A percentile compares a stretch with the other conserved stretches of the same genome.
Conservation (phyloP, 1,140 invertebrate genomes). For the Tribolium castaneum region DNA sequence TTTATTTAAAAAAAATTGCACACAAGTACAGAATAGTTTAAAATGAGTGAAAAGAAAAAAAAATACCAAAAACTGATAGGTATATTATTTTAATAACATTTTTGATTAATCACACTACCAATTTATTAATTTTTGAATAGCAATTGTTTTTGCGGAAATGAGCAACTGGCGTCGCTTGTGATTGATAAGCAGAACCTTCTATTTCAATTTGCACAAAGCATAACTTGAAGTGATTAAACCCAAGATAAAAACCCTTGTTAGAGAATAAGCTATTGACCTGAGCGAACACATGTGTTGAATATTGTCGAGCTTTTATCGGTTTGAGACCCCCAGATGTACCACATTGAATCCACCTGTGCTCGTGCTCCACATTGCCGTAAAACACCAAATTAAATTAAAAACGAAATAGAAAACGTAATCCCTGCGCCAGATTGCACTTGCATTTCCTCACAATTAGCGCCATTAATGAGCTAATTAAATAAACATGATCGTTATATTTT, state of each 20-base stretch:
- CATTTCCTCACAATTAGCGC: constrained; percentile 11
- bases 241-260: not conserved
- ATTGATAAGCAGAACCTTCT: too few species aligned
- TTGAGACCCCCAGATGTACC: not conserved
- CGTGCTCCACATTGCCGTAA: not conserved
- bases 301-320: not conserved
- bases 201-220: too few species aligned
- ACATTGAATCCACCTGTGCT: not conserved
- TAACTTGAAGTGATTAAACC: not conserved
- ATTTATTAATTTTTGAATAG: too few species aligned
- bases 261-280: not conserved
- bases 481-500: constrained; percentile 19
- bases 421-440: not conserved
- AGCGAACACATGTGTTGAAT: not conserved
- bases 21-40: too few species aligned
- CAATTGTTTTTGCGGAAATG: too few species aligned
- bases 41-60: too few species aligned
- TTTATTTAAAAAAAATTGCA: too few species aligned
- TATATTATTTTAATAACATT: too few species aligned
- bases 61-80: too few species aligned
- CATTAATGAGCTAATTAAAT: constrained; percentile 18
- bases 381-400: too few species aligned
- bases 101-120: too few species aligned
- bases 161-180: too few species aligned
- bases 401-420: not conserved